Evolutionary conservation across 2,113 vertebrate species (phyloP).

Genomic region (Cervus canadensis): DNA sequence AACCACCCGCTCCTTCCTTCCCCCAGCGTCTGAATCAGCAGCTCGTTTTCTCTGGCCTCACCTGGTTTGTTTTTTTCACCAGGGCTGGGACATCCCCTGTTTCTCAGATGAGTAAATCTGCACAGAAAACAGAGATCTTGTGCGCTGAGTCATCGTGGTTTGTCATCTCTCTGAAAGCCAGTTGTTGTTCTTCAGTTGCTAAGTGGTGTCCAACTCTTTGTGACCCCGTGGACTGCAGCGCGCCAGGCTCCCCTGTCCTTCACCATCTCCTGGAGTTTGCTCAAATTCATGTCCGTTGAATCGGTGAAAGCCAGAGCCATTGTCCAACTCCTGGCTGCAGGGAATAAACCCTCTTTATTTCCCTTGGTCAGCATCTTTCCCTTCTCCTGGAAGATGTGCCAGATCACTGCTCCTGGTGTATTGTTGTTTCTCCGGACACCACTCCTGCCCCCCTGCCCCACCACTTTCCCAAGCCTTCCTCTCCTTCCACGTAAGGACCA

Average conservation of each 20-base stretch:
- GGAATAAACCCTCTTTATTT: background rate
- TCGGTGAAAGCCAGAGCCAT: background rate
- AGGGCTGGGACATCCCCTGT: background rate
- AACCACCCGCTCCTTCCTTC: background rate
- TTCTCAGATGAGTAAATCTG: slow-evolving; percentile 21
- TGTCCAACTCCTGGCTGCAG: background rate
- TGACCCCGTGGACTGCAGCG: background rate
- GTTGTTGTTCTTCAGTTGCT: background rate
- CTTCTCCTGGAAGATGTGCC: background rate
- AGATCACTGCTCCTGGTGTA: background rate
- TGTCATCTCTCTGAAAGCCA: background rate
- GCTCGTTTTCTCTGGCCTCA: background rate
- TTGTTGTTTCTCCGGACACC: background rate
- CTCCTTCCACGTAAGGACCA: background rate
- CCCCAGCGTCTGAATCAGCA: slow-evolving; percentile 30
- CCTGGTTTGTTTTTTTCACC: background rate
- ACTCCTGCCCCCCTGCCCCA: background rate
- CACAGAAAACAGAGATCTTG: background rate
- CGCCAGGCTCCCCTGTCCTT: background rate
- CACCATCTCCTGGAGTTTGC: background rate
- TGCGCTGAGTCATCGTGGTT: background rate
- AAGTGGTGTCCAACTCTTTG: background rate
- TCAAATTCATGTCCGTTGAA: background rate
- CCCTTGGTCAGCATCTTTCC: background rate
- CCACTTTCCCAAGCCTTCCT: background rate